Evolutionary conservation across 2,113 vertebrate genomes (phyloP).

Genomic region (Callocephalon fimbriatum): DNA sequence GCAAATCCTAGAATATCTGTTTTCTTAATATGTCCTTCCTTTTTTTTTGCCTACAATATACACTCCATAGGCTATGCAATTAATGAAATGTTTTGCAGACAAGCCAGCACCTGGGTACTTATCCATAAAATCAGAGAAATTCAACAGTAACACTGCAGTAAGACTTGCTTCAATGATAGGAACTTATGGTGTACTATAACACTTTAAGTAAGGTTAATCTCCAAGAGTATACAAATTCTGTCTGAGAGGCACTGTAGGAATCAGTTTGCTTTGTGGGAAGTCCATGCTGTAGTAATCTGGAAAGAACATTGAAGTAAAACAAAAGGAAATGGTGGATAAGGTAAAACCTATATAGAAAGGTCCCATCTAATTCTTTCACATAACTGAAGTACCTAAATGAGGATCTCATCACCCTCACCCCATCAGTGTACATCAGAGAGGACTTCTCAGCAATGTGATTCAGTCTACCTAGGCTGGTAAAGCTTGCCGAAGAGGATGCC

Average conservation of each 20-base stretch:
- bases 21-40: background rate
- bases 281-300: background rate
- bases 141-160: background rate
- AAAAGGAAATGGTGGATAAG: background rate
- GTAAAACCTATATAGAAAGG: background rate
- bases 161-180: background rate
- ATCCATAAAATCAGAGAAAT: background rate
- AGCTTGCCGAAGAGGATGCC: background rate
- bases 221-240: background rate
- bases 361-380: background rate
- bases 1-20: background rate
- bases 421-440: background rate
- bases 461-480: background rate
- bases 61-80: background rate
- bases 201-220: background rate
- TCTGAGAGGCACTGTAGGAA: background rate
- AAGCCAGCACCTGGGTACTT: background rate
- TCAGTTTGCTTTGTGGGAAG: background rate
- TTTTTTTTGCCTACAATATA: background rate
- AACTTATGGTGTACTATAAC: background rate
- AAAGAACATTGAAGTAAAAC: background rate
- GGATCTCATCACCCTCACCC: background rate
- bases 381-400: background rate
- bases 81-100: background rate
- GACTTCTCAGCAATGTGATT: background rate